Conservation (phyloP, 2,113 vertebrate species). For the Thunnus thynnus region DNA sequence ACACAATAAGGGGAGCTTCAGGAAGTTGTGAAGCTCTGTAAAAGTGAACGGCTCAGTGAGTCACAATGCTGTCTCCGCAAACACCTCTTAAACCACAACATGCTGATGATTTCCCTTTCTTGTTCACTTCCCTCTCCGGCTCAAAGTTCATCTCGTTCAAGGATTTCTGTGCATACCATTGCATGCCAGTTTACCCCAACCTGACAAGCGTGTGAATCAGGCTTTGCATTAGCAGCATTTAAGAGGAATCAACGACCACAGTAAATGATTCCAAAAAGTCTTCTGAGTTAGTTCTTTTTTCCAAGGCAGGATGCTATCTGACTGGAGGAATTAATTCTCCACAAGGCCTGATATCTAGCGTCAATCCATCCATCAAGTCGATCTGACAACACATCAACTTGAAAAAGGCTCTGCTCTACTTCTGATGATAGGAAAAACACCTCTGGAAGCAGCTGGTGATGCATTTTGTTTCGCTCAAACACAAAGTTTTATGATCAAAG, state of each 20-base stretch:
- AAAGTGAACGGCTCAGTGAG: constrained; percentile 79
- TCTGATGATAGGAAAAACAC: constrained; percentile 67
- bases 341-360: constrained; percentile 40
- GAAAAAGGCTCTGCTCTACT: constrained; percentile 66
- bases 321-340: constrained; percentile 57
- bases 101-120: constrained; percentile 65
- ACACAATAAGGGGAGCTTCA: constrained; percentile 74
- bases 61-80: constrained; percentile 76
- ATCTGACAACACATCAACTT: constrained; percentile 36
- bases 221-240: neutral
- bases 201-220: constrained; percentile 52
- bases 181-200: constrained; percentile 45
- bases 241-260: constrained; percentile 4
- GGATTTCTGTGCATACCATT: constrained; percentile 50
- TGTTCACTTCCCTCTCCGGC: constrained; percentile 47
- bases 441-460: constrained; percentile 64
- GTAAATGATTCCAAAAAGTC: constrained; percentile 23
- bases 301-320: constrained; percentile 2
- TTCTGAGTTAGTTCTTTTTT: constrained; percentile 5
- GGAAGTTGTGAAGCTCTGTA: constrained; percentile 81
- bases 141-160: constrained; percentile 75
- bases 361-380: constrained; percentile 21
- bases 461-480: constrained; percentile 39
- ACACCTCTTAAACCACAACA: constrained; percentile 80
- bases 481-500: constrained; percentile 45